phyloP scores from a whole-genome alignment of 2,888 invertebrate species.

The Tenthredo distinguenda region DNA sequence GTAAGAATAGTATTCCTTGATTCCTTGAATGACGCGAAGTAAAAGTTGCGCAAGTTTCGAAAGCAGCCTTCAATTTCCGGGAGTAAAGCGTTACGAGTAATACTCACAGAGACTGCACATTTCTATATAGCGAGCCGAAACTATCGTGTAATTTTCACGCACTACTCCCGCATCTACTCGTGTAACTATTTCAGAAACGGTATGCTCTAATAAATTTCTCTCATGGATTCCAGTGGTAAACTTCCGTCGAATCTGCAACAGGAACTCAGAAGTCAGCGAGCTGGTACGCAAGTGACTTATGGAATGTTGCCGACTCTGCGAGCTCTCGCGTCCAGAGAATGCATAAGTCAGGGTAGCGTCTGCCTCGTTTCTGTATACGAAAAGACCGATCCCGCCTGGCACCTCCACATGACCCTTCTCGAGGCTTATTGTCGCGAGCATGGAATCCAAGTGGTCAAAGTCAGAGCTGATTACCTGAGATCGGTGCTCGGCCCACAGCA shows the following conservation, averaged over 20 bases:
- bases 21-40: not conserved
- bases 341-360: slow-evolving; percentile 73
- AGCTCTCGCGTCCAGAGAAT: slow-evolving; percentile 83
- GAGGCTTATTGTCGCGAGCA: slow-evolving; percentile 90
- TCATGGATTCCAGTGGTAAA: slow-evolving; percentile 60
- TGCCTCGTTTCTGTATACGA: slow-evolving; percentile 82
- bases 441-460: slow-evolving; percentile 88
- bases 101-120: not conserved
- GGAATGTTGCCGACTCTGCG: slow-evolving; percentile 84
- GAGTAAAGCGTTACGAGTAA: not conserved
- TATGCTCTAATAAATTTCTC: not conserved
- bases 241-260: slow-evolving; percentile 61
- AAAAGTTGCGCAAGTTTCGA: not conserved
- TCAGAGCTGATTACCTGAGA: slow-evolving; percentile 73
- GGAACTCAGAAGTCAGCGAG: slow-evolving; percentile 54
- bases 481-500: slow-evolving; percentile 66
- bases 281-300: slow-evolving; percentile 79
- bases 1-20: slow-evolving; percentile 57
- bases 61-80: not conserved
- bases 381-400: slow-evolving; percentile 87
- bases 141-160: not conserved
- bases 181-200: not conserved
- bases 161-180: not conserved
- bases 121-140: not conserved
- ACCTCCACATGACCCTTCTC: slow-evolving; percentile 88